Conservation (phyloP, 2,888 invertebrate species). For the Balanococcus diminutus region DNA sequence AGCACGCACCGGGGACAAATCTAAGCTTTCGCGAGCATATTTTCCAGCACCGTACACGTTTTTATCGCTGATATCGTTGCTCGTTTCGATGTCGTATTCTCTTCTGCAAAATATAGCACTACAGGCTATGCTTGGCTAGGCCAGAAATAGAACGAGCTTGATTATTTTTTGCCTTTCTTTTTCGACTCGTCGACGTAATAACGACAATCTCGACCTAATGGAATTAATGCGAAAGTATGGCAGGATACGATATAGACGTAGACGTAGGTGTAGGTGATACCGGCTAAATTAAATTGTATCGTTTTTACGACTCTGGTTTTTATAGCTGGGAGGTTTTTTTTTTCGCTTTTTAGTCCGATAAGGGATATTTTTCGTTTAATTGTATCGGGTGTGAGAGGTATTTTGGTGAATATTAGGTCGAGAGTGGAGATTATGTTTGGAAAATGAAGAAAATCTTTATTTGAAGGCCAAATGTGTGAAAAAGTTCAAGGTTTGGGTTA, state of each 20-base stretch:
- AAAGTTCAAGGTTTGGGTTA: too few species aligned
- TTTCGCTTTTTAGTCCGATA: not conserved
- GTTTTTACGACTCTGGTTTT: not conserved
- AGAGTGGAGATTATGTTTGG: too few species aligned
- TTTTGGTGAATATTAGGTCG: not conserved
- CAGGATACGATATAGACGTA: not conserved
- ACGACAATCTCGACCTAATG: not conserved
- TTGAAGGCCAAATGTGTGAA: too few species aligned
- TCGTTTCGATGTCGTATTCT: too few species aligned
- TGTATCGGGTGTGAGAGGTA: not conserved
- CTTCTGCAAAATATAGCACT: not conserved
- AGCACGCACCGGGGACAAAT: slow-evolving; percentile 21
- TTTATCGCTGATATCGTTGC: not conserved
- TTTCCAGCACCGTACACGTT: not conserved
- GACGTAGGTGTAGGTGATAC: not conserved
- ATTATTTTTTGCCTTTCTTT: not conserved
- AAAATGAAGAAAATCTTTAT: too few species aligned
- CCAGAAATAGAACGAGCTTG: not conserved
- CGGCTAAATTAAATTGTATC: not conserved
- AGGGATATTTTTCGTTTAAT: not conserved
- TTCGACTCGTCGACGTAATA: not conserved
- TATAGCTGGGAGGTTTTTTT: not conserved
- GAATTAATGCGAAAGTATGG: not conserved
- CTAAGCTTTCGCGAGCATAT: slow-evolving; percentile 24
- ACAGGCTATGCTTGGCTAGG: not conserved